Evolutionary conservation across 1,140 invertebrate species (phyloP).

Genomic region (Heliconius melpomene): DNA sequence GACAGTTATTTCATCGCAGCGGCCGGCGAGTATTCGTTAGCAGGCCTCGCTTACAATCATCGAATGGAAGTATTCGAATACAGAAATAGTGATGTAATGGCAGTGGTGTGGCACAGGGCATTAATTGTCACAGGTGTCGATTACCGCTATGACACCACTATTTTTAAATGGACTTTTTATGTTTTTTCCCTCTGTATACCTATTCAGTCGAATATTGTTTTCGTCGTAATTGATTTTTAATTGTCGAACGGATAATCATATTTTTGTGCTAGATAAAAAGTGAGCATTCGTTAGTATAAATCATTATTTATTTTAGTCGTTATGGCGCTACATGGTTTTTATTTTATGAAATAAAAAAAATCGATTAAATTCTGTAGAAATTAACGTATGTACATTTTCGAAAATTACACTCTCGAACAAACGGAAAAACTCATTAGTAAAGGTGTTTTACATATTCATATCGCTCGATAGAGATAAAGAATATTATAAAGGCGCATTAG

Average conservation of each 20-base stretch:
- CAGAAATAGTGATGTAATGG: constrained; percentile 56
- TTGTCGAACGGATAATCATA: constrained; percentile 10
- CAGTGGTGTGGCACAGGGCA: constrained; percentile 56
- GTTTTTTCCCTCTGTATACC: constrained; percentile 29
- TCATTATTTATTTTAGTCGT: constrained; percentile 1
- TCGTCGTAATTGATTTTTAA: constrained; percentile 33
- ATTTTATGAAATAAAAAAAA: background rate
- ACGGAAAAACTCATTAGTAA: constrained; percentile 23
- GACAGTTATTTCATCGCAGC: background rate
- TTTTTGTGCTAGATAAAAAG: background rate
- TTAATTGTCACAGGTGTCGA: constrained; percentile 75
- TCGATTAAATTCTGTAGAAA: background rate
- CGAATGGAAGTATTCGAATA: constrained; percentile 36
- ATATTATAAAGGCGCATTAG: constrained; percentile 37
- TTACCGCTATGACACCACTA: constrained; percentile 50
- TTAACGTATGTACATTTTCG: background rate
- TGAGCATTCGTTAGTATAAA: background rate
- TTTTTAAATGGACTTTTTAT: constrained; percentile 49
- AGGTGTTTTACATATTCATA: constrained; percentile 17
- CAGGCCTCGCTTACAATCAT: constrained; percentile 41
- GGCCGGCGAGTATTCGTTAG: background rate
- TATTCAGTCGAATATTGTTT: constrained; percentile 35
- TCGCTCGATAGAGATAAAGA: constrained; percentile 24
- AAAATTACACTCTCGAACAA: background rate
- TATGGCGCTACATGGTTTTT: background rate